Percentiles rank a stretch among this genome's conserved stretches.
phyloP scores from a whole-genome alignment of 2,113 vertebrate genomes.

The Pipra filicauda region DNA sequence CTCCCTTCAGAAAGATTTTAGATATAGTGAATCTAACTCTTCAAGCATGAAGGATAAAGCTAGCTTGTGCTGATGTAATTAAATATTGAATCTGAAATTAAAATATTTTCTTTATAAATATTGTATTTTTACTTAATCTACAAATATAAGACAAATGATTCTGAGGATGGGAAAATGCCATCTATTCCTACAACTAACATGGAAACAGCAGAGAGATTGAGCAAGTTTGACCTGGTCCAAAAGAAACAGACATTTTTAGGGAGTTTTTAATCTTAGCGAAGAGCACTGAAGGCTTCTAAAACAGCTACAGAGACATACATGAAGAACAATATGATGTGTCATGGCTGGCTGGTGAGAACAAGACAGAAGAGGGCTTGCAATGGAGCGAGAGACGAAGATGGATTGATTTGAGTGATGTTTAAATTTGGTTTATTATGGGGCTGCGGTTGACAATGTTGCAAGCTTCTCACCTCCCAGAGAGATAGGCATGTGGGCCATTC shows the following conservation, averaged over 20 bases:
- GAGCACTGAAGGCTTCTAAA: neutral
- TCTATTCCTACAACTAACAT: neutral
- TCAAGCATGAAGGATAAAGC: neutral
- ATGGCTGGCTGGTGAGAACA: conserved; percentile 42
- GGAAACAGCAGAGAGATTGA: neutral
- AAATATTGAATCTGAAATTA: neutral
- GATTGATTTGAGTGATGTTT: conserved; percentile 48
- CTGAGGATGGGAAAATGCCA: neutral
- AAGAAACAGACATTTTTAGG: neutral
- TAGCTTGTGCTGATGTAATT: neutral
- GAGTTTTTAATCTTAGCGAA: neutral
- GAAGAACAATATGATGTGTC: conserved; percentile 22
- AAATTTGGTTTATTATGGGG: conserved; percentile 44
- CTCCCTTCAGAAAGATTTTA: neutral
- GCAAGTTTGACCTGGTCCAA: neutral
- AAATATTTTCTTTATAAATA: neutral
- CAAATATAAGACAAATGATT: neutral
- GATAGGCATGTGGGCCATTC: conserved; percentile 46
- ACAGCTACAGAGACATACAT: neutral
- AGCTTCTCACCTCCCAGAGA: conserved; percentile 62
- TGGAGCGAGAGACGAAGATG: neutral
- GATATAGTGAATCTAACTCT: neutral
- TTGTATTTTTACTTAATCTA: neutral
- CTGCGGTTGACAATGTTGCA: conserved; percentile 43
- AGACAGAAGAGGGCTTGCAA: neutral